Evolutionary conservation across 1,140 invertebrate species (phyloP), one percentile per base, ranked within the genome.

Genomic region (Gryon sp.): DNA sequence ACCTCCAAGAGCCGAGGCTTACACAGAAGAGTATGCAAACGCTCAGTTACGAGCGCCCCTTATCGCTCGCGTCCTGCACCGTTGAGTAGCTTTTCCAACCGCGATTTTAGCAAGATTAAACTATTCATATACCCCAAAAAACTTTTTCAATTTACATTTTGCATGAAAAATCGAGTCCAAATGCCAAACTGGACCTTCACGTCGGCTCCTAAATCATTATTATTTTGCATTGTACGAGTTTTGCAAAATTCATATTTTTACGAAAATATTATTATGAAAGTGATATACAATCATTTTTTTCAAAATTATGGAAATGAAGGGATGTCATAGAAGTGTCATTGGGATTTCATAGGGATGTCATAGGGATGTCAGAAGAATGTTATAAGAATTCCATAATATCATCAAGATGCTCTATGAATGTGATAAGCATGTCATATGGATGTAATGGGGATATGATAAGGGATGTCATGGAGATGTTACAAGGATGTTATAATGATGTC

Each of bases 11-110:
- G 70, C 60, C 62, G 41, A n/a, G 73, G 77, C 57, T 83, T 79
- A 83, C 57, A 48, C 73, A 70, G n/a, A n/a, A 79, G 76, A 68
- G 77, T 76, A 83, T 79, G 78, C 74, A 77, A 81, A 80, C 76
- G 76, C 65, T 73, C 55, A 57, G 48, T 76, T 73, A 73, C 75
- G 48, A 77, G 45, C 75, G 59, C 62, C 75, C n/a, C 75, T 77
- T 77, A 77, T 77, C 74, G 45, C 46, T 41, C 62, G 53, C 45
- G 74, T 65, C 52, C 57, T 43, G 60, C 57, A 43, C 70, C 50
- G 66, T 62, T 78, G 72, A 62, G 72, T 75, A 68, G 60, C 70
- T 82, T 81, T 82, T 72, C 32, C 40, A 70, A 48, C 55, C 73
- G 28, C 73, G 77, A 82, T 83, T 82, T 83, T 53, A 26, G 36